phyloP scores from a whole-genome alignment of 2,797 vertebrate species.

The Microctenopoma steveboyesi region DNA sequence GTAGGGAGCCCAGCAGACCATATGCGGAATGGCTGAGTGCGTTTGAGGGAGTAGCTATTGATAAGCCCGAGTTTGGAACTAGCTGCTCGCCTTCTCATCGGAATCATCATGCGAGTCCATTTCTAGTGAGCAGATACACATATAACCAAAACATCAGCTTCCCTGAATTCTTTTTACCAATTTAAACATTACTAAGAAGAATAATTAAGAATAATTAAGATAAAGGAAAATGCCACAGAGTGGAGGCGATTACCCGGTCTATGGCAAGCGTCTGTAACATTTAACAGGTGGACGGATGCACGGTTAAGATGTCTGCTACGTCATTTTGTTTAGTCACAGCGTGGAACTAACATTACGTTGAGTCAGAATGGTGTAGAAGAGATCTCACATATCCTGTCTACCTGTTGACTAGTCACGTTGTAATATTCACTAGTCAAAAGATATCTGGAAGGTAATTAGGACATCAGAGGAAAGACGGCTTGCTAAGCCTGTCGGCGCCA shows the following conservation, averaged over 20 bases:
- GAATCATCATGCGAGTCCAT: conserved; percentile 22
- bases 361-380: no score
- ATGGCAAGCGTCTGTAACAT: no score
- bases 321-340: no score
- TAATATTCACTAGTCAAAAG: no score
- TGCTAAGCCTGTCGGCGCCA: conserved; percentile 62
- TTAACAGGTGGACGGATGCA: no score
- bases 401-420: no score
- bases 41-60: conserved; percentile 51
- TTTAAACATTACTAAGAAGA: conserved; percentile 27
- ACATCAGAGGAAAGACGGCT: no score
- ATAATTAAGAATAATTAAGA: no score
- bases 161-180: not conserved
- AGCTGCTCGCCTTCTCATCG: conserved; percentile 30
- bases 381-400: no score
- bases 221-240: conserved; percentile 58
- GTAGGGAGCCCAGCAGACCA: conserved; percentile 65
- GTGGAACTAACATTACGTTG: no score
- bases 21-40: conserved; percentile 61
- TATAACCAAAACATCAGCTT: not conserved
- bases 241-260: conserved; percentile 64
- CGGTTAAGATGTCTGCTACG: no score
- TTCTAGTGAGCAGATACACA: conserved; percentile 26
- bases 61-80: conserved; percentile 56
- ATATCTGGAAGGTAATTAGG: no score